phyloP scores from a whole-genome alignment of 2,113 vertebrate species.

The Galeopterus variegatus region DNA sequence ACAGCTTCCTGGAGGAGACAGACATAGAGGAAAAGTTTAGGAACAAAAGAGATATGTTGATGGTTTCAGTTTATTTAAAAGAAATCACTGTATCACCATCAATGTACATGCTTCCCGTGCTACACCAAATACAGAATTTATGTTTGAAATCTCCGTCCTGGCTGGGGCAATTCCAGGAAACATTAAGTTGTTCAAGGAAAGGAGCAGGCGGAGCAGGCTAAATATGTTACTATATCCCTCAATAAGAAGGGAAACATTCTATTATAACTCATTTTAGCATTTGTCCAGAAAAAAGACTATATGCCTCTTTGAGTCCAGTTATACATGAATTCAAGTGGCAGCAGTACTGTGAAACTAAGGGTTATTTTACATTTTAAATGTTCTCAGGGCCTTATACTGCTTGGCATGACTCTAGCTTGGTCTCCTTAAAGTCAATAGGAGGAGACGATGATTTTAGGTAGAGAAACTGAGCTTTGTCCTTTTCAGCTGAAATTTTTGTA shows the following conservation, averaged over 20 bases:
- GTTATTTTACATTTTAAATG: slow-evolving; percentile 40
- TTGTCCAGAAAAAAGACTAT: neutral
- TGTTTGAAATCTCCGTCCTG: neutral
- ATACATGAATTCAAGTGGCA: neutral
- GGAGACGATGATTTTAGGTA: neutral
- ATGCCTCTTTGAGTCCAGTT: neutral
- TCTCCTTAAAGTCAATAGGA: neutral
- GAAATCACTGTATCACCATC: neutral
- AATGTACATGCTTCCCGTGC: neutral
- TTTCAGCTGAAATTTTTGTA: slow-evolving; percentile 10
- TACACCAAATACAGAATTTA: neutral
- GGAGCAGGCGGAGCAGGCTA: neutral
- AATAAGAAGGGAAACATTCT: neutral
- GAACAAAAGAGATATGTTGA: neutral
- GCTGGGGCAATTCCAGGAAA: neutral
- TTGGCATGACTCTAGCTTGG: neutral
- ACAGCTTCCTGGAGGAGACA: neutral
- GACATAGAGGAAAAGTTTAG: neutral
- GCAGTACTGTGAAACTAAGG: neutral
- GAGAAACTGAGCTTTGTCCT: neutral
- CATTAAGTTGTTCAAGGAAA: neutral
- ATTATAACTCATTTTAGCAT: slow-evolving; percentile 9
- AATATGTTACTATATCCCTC: neutral
- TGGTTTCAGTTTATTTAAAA: neutral
- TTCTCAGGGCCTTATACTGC: neutral